Evolutionary conservation across 2,797 vertebrate genomes (phyloP).

Genomic region (Anguilla obscura): DNA sequence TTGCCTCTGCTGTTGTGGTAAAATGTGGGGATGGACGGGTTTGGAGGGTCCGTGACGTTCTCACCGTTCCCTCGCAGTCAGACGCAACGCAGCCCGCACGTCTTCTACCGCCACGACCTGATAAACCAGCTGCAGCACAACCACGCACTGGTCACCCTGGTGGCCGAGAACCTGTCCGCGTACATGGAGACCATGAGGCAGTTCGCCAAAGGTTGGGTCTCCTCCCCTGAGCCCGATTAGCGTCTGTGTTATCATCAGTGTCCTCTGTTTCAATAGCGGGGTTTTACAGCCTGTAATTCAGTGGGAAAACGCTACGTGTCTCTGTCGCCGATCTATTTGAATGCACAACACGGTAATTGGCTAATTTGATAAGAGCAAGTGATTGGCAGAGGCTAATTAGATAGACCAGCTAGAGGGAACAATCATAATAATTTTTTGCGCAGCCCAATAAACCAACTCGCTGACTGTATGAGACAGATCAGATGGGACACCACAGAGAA

Average conservation of each 20-base stretch:
- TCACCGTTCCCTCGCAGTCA: slow-evolving; percentile 76
- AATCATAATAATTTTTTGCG: neutral
- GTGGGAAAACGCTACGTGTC: neutral
- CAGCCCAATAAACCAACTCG: neutral
- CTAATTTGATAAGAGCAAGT: neutral
- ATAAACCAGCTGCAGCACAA: slow-evolving; percentile 99
- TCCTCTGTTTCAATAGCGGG: neutral
- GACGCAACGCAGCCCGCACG: slow-evolving; percentile 96
- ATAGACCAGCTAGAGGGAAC: neutral
- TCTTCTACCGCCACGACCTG: slow-evolving; percentile 98
- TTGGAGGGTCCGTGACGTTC: neutral
- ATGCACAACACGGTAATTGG: neutral
- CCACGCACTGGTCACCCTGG: slow-evolving; percentile 95
- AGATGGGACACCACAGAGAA: neutral
- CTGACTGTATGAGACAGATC: neutral
- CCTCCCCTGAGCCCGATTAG: neutral
- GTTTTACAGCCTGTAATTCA: neutral
- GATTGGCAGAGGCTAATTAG: neutral
- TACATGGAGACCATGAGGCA: slow-evolving; percentile 99
- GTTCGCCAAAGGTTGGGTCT: slow-evolving; percentile 89
- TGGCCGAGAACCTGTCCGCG: slow-evolving; percentile 97
- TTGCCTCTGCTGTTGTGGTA: neutral
- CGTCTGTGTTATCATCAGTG: neutral
- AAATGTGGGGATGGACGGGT: neutral
- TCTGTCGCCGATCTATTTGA: neutral